phyloP scores from a whole-genome alignment of 1,140 invertebrate species.

The Chironomus tepperi region DNA sequence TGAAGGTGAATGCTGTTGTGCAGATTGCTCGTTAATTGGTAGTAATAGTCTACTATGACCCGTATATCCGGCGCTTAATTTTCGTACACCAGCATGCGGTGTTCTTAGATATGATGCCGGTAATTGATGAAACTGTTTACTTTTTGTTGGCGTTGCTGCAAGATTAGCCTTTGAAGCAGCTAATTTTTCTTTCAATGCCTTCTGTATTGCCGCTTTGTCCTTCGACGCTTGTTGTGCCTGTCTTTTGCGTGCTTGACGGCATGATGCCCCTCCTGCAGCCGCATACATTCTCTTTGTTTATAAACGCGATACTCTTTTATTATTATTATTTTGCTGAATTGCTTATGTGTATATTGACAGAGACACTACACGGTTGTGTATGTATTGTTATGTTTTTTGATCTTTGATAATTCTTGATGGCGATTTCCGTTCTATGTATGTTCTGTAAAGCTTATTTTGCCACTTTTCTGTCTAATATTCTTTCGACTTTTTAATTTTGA shows the following conservation, averaged over 20 bases:
- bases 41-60: slow-evolving; percentile 38
- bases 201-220: slow-evolving; percentile 40
- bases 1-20: slow-evolving; percentile 30
- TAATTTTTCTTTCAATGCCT: slow-evolving; percentile 36
- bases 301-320: background rate
- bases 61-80: slow-evolving; percentile 39
- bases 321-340: background rate
- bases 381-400: background rate
- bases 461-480: too few species aligned
- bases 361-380: background rate
- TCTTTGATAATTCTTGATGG: background rate
- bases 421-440: too few species aligned
- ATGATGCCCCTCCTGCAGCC: slow-evolving; percentile 60
- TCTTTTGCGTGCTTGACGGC: slow-evolving; percentile 52
- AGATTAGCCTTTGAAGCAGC: slow-evolving; percentile 41
- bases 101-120: slow-evolving; percentile 40
- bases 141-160: slow-evolving; percentile 34
- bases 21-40: slow-evolving; percentile 39
- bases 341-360: background rate
- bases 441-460: too few species aligned
- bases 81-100: slow-evolving; percentile 34
- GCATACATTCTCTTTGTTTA: slow-evolving; percentile 52
- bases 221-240: slow-evolving; percentile 41
- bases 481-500: too few species aligned
- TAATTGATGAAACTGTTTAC: slow-evolving; percentile 47